Conservation (phyloP, 2,888 invertebrate genomes). For the Orthosia cruda region DNA sequence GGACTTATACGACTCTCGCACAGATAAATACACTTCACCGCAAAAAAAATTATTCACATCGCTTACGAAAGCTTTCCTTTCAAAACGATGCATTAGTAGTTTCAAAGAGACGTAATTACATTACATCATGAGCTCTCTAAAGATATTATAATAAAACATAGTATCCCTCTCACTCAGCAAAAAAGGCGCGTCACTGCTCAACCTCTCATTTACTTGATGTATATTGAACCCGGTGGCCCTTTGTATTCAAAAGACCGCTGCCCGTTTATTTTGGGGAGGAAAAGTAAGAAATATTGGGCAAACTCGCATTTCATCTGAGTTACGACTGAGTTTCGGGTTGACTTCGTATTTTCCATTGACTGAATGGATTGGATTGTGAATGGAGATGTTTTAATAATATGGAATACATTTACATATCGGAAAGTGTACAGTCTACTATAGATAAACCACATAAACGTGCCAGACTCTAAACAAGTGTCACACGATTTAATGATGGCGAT, state of each 20-base stretch:
- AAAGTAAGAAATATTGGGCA: constrained; percentile 74
- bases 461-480: no score
- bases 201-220: constrained; percentile 81
- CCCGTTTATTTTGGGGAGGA: constrained; percentile 66
- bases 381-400: constrained; percentile 20
- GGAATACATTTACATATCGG: constrained; percentile 5
- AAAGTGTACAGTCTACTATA: constrained; percentile 1
- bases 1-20: background rate
- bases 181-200: constrained; percentile 66
- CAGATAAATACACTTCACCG: background rate
- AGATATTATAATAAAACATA: constrained; percentile 38
- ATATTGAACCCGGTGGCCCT: constrained; percentile 79
- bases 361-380: constrained; percentile 23
- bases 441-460: no score
- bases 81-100: constrained; percentile 39
- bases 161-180: constrained; percentile 60
- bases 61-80: constrained; percentile 17
- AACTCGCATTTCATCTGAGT: constrained; percentile 41
- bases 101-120: constrained; percentile 45
- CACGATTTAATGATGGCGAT: no score
- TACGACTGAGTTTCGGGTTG: constrained; percentile 19
- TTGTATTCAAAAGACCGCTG: constrained; percentile 77
- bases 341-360: constrained; percentile 11
- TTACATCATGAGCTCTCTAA: constrained; percentile 29
- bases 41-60: background rate